These are phyloP conservation scores for Echeneis naucrates DNA, from an alignment of 2,797 vertebrate species.

Conservation along the genomic window DNA sequence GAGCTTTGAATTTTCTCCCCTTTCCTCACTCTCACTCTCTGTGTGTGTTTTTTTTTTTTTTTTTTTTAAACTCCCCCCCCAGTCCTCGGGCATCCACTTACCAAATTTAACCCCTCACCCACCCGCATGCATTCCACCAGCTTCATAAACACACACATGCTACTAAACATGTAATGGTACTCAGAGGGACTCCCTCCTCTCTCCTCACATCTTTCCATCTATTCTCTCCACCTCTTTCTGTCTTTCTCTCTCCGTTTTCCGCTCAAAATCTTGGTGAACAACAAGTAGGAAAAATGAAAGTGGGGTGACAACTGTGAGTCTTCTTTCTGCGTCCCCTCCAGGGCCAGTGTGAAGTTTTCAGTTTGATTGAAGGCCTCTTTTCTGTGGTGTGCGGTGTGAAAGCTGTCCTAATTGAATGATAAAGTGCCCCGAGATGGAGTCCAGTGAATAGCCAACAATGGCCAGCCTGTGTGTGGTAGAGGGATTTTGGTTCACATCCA, in stretches of 20 bases:
- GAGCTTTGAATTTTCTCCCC: conserved; percentile 60
- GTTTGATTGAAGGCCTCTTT: conserved; percentile 88
- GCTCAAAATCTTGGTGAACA: conserved; percentile 52
- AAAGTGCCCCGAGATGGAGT: conserved; percentile 89
- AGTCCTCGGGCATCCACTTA: conserved; percentile 36
- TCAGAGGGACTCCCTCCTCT: conserved; percentile 52
- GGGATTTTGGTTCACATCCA: conserved; percentile 87
- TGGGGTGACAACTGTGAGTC: conserved; percentile 78
- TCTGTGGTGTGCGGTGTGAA: conserved; percentile 87
- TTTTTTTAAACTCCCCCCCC: background rate
- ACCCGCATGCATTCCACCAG: conserved; percentile 67
- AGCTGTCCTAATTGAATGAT: conserved; percentile 92
- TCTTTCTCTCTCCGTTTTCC: background rate
- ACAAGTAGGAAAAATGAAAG: conserved; percentile 78
- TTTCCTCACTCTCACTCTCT: background rate
- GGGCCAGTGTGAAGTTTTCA: conserved; percentile 87
- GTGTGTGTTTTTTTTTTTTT: background rate
- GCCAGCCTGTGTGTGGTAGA: conserved; percentile 88
- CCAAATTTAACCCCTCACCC: conserved; percentile 74
- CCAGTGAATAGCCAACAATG: conserved; percentile 87
- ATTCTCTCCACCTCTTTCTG: conserved; percentile 17
- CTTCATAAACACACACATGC: conserved; percentile 70
- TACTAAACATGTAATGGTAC: conserved; percentile 49
- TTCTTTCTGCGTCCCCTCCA: conserved; percentile 77
- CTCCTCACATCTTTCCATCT: conserved; percentile 51